Evolutionary conservation across 1,140 invertebrate species (phyloP).

Genomic region (Lerema accius): DNA sequence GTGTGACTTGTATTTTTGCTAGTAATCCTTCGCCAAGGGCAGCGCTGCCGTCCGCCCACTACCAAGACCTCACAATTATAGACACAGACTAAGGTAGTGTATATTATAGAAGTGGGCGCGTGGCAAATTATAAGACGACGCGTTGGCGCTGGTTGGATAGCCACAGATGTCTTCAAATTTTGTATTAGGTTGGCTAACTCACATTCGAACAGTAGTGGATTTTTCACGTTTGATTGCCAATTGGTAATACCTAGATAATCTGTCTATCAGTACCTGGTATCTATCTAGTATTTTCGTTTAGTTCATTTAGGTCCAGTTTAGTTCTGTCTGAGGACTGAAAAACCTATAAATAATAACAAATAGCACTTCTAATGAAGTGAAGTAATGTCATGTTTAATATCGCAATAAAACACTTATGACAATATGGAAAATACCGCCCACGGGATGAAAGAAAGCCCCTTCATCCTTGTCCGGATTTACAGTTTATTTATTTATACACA

Average conservation of each 20-base stretch:
- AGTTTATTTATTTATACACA: slow-evolving; percentile 8
- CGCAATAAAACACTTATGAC: no score
- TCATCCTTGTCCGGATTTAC: not conserved
- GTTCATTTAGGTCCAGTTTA: no score
- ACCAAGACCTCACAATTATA: slow-evolving; percentile 39
- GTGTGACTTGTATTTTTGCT: slow-evolving; percentile 14
- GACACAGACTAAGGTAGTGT: no score
- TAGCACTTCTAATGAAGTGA: no score
- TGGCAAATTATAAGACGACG: slow-evolving; percentile 38
- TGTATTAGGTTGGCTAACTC: slow-evolving; percentile 13
- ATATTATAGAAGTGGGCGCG: slow-evolving; percentile 45
- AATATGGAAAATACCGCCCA: not conserved
- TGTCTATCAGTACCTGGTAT: no score
- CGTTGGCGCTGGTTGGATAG: slow-evolving; percentile 42
- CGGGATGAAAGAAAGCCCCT: not conserved
- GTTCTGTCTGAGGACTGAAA: no score
- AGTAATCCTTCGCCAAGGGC: slow-evolving; percentile 41
- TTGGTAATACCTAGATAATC: no score
- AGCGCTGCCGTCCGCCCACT: slow-evolving; percentile 41
- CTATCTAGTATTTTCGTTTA: no score
- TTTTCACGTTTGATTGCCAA: no score
- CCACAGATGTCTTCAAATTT: slow-evolving; percentile 46
- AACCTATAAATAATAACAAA: no score
- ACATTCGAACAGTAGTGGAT: not conserved
- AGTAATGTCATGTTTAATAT: no score